These are phyloP conservation scores for Diarsia mendica DNA, from an alignment of 2,888 invertebrate genomes.

Conservation along the genomic window DNA sequence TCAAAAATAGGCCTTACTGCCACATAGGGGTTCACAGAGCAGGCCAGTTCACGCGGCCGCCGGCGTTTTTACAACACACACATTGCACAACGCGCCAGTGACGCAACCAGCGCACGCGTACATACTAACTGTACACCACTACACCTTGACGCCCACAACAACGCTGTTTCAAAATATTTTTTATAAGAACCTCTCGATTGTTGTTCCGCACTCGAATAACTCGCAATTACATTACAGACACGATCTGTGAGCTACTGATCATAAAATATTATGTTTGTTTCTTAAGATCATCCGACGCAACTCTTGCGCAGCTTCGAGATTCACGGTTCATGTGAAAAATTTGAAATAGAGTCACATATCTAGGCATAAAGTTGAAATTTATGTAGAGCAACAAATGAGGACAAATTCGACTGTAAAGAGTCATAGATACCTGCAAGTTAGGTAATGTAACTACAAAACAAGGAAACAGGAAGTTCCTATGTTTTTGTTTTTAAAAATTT, in stretches of 20 bases:
- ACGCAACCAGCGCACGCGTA: constrained; percentile 65
- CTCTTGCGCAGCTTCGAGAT: constrained; percentile 45
- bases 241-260: constrained; percentile 48
- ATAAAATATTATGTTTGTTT: constrained; percentile 60
- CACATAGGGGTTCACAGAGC: constrained; percentile 37
- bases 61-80: constrained; percentile 67
- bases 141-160: constrained; percentile 71
- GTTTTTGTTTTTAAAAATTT: constrained; percentile 1
- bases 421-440: background rate
- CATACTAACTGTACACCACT: constrained; percentile 68
- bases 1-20: constrained; percentile 25
- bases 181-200: constrained; percentile 60
- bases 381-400: background rate
- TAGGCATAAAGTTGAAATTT: background rate
- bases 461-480: constrained; percentile 25
- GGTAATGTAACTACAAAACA: background rate
- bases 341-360: background rate
- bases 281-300: constrained; percentile 53
- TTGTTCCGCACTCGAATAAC: constrained; percentile 65
- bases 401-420: background rate
- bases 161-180: constrained; percentile 67
- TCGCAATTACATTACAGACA: constrained; percentile 57
- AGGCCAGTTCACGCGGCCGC: constrained; percentile 51
- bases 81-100: constrained; percentile 67
- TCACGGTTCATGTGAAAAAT: constrained; percentile 14